These are phyloP conservation scores for Scalopus aquaticus DNA, from an alignment of 2,113 vertebrate genomes.

Conservation along the genomic window DNA sequence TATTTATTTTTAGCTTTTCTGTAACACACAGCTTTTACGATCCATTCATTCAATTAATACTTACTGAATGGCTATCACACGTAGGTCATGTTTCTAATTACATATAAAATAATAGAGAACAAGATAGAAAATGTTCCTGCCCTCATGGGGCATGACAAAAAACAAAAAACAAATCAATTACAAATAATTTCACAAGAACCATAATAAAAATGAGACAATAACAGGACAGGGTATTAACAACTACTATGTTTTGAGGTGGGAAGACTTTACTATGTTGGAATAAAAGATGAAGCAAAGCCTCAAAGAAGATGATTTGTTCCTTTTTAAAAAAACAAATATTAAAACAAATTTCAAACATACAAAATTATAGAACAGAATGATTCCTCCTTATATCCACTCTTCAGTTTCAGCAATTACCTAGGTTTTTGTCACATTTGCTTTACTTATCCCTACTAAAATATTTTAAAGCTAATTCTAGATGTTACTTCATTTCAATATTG, in stretches of 20 bases:
- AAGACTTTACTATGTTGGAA: not conserved
- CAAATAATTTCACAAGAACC: not conserved
- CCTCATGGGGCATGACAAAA: not conserved
- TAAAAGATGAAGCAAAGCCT: not conserved
- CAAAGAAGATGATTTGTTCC: not conserved
- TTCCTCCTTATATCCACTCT: not conserved
- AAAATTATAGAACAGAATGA: not conserved
- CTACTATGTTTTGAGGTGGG: not conserved
- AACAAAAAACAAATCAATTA: not conserved
- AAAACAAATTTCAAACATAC: not conserved
- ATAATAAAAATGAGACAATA: not conserved
- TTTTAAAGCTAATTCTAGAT: conserved; percentile 21
- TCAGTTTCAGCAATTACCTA: not conserved
- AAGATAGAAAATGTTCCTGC: not conserved
- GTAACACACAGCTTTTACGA: not conserved
- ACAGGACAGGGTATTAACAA: not conserved
- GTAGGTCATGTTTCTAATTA: not conserved
- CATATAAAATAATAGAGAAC: not conserved
- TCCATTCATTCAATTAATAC: not conserved
- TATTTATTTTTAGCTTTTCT: not conserved
- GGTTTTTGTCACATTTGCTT: not conserved
- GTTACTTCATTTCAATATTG: not conserved
- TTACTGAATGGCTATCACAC: not conserved
- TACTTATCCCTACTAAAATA: not conserved
- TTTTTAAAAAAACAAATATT: not conserved